Evolutionary conservation across 2,797 vertebrate species (phyloP).

Genomic region (Danio choprae): DNA sequence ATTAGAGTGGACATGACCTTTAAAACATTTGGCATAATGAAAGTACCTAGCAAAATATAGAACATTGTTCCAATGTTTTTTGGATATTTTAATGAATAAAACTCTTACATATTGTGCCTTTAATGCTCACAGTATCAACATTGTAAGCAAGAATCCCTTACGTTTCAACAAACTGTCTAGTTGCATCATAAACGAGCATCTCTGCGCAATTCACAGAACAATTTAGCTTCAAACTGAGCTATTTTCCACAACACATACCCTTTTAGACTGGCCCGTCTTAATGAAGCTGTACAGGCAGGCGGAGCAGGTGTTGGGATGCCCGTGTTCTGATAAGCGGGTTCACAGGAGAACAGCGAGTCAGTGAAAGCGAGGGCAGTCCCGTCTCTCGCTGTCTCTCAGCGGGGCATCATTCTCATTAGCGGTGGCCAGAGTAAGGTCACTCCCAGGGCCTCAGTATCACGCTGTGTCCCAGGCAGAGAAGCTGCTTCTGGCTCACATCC

Average conservation of each 20-base stretch:
- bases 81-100: too few species aligned
- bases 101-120: too few species aligned
- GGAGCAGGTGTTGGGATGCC: conserved; percentile 25
- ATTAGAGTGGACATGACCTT: too few species aligned
- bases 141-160: background rate
- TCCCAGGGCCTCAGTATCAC: conserved; percentile 27
- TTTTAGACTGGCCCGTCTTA: background rate
- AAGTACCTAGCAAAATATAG: too few species aligned
- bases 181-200: background rate
- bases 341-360: background rate
- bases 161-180: background rate
- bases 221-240: background rate
- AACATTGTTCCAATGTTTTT: too few species aligned
- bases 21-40: too few species aligned
- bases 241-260: conserved; percentile 3
- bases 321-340: background rate
- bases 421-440: conserved; percentile 37
- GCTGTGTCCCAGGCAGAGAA: conserved; percentile 19
- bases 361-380: conserved; percentile 2
- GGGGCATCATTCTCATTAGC: conserved; percentile 42
- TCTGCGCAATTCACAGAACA: background rate
- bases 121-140: background rate
- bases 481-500: conserved; percentile 16
- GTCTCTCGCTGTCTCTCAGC: conserved; percentile 14
- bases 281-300: background rate